These are phyloP conservation scores for Lepeophtheirus nordmannii DNA, from an alignment of 2,888 invertebrate genomes.

Conservation along the genomic window DNA sequence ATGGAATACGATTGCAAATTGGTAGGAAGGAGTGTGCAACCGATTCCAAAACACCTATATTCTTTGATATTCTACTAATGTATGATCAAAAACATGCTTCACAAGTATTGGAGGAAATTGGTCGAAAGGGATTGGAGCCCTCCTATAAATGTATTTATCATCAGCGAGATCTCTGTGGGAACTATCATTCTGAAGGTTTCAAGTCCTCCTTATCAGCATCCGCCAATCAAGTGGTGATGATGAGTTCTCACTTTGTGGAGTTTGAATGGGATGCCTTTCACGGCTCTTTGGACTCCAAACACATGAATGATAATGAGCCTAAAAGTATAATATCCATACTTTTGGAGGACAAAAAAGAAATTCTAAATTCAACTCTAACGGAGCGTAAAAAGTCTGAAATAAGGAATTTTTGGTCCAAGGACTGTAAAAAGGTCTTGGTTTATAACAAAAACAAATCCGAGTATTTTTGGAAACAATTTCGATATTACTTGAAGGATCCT, in stretches of 20 bases:
- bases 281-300: slow-evolving; percentile 1
- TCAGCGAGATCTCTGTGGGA: slow-evolving; percentile 15
- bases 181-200: slow-evolving; percentile 20
- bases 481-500: slow-evolving; percentile 19
- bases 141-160: neutral
- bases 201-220: slow-evolving; percentile 17
- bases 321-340: neutral
- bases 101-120: neutral
- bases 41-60: neutral
- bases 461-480: slow-evolving; percentile 13
- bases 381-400: neutral
- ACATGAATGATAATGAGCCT: neutral
- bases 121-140: slow-evolving; percentile 10
- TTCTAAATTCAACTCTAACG: neutral
- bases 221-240: neutral
- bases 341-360: neutral
- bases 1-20: slow-evolving; percentile 13
- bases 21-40: neutral
- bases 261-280: slow-evolving; percentile 14
- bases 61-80: slow-evolving; percentile 13
- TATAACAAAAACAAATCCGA: neutral
- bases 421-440: neutral
- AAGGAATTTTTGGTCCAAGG: neutral
- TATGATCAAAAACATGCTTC: slow-evolving; percentile 9
- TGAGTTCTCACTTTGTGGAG: slow-evolving; percentile 9